These are phyloP conservation scores for Tympanoctomys barrerae DNA, from an alignment of 2,797 vertebrate genomes.

Conservation along the genomic window DNA sequence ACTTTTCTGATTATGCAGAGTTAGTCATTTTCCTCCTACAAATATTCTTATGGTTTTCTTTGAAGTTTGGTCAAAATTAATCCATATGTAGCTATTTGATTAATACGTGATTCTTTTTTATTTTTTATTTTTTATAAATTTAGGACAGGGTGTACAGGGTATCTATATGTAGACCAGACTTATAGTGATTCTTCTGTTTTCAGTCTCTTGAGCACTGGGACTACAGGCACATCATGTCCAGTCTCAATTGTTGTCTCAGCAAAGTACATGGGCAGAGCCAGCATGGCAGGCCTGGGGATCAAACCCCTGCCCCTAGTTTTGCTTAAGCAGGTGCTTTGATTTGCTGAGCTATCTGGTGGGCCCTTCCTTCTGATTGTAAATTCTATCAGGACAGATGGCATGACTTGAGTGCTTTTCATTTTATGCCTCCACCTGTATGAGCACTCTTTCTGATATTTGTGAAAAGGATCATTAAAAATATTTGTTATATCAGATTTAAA, in stretches of 20 bases:
- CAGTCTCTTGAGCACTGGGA: no score
- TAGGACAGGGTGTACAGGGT: no score
- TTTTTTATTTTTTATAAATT: no score
- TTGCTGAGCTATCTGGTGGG: no score
- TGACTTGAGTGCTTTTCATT: not conserved
- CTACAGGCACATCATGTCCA: no score
- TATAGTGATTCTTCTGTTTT: no score
- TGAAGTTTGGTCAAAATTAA: slow-evolving; percentile 6
- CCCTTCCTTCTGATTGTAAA: not conserved
- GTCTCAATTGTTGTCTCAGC: no score
- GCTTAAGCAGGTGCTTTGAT: no score
- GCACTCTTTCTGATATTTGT: not conserved
- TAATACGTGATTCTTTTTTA: not conserved
- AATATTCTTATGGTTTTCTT: not conserved
- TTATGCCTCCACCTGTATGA: not conserved
- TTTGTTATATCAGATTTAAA: not conserved
- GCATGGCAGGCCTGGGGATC: no score
- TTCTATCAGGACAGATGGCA: not conserved
- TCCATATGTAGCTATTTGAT: not conserved
- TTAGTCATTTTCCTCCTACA: not conserved
- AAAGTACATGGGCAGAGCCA: no score
- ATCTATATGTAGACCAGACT: no score
- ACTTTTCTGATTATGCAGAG: not conserved
- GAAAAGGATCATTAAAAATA: not conserved
- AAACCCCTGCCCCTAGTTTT: no score